Conservation (phyloP, 2,113 vertebrate genomes). For the Perca fluviatilis region DNA sequence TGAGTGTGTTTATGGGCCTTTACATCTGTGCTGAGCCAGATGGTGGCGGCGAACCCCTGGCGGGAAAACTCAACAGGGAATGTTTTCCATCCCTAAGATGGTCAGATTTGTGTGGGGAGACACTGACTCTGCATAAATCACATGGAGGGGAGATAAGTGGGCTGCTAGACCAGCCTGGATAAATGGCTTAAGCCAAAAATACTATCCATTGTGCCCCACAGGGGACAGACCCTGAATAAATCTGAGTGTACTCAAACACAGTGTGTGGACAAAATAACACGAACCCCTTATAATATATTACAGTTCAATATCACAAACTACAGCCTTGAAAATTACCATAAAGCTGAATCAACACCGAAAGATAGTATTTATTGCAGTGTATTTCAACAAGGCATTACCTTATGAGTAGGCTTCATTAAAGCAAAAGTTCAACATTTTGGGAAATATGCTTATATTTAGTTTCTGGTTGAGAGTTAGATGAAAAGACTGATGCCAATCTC, state of each 20-base stretch:
- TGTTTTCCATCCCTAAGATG: conserved; percentile 86
- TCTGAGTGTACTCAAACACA: conserved; percentile 35
- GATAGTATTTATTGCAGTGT: background rate
- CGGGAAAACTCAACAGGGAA: conserved; percentile 68
- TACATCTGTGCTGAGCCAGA: conserved; percentile 59
- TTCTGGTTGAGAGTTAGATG: background rate
- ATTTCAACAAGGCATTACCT: background rate
- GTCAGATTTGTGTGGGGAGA: conserved; percentile 79
- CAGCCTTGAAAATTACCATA: background rate
- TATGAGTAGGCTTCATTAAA: background rate
- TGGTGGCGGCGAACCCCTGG: conserved; percentile 58
- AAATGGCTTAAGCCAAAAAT: conserved; percentile 43
- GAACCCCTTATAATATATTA: background rate
- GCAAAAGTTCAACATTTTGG: background rate
- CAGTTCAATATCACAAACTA: background rate
- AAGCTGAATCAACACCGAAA: background rate
- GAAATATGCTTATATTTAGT: background rate
- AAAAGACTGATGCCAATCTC: background rate
- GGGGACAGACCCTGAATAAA: conserved; percentile 55
- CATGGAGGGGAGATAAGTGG: conserved; percentile 71
- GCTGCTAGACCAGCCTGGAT: conserved; percentile 58
- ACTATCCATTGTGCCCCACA: conserved; percentile 36
- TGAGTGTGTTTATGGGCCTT: conserved; percentile 59
- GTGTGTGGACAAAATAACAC: conserved; percentile 29
- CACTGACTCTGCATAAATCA: conserved; percentile 69